Conservation (phyloP, 1,140 invertebrate genomes). For the Drosophila obscura region DNA sequence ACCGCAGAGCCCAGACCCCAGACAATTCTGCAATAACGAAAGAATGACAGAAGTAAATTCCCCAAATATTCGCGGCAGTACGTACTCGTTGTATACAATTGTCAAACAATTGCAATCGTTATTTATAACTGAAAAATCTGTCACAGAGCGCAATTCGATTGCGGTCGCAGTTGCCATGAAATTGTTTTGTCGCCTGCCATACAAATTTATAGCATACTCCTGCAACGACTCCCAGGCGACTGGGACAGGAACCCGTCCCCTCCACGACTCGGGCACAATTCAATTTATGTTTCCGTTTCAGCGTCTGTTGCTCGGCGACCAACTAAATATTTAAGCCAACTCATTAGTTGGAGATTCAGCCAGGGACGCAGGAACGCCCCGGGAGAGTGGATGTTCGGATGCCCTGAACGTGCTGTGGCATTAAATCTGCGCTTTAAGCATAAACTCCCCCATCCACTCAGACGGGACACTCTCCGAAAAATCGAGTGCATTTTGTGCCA, state of each 20-base stretch:
- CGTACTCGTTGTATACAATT: constrained; percentile 2
- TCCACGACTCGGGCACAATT: constrained; percentile 4
- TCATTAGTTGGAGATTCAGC: constrained; percentile 55
- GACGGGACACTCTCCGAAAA: background rate
- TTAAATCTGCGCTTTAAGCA: constrained; percentile 51
- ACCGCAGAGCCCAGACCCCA: background rate
- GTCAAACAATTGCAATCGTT: constrained; percentile 39
- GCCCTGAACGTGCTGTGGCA: constrained; percentile 39
- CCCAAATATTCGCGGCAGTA: background rate
- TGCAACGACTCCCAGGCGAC: too few species aligned
- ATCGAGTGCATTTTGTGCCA: constrained; percentile 59
- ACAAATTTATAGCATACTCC: constrained; percentile 55
- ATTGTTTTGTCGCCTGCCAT: constrained; percentile 43
- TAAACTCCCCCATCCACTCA: constrained; percentile 9
- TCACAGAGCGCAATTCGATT: constrained; percentile 47
- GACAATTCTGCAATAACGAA: background rate
- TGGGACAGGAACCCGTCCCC: too few species aligned
- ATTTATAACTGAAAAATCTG: constrained; percentile 54
- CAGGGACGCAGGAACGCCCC: background rate
- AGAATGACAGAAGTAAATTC: background rate
- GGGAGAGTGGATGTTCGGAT: constrained; percentile 1
- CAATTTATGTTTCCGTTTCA: constrained; percentile 39
- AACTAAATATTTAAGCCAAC: constrained; percentile 62
- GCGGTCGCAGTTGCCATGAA: constrained; percentile 36
- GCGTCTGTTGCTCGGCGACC: constrained; percentile 9